phyloP scores from a whole-genome alignment of 2,113 vertebrate species.

The Ptilonorhynchus violaceus region DNA sequence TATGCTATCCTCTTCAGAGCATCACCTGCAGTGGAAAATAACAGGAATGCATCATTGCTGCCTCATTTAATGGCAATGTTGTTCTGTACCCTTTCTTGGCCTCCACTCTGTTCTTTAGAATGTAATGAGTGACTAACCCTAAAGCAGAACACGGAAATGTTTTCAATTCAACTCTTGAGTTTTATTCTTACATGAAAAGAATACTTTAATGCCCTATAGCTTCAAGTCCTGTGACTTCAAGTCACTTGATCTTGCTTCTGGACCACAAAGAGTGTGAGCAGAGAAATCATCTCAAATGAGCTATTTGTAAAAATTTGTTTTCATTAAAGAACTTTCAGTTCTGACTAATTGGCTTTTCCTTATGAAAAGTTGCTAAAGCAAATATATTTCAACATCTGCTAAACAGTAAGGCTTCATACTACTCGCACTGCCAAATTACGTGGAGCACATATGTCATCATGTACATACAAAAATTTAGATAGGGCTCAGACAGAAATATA shows the following conservation, averaged over 20 bases:
- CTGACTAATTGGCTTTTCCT: neutral
- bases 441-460: neutral
- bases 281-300: neutral
- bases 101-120: neutral
- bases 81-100: neutral
- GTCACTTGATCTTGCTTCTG: neutral
- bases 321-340: neutral
- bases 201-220: neutral
- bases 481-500: neutral
- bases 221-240: neutral
- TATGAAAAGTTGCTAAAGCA: neutral
- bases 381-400: neutral
- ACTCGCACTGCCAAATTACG: neutral
- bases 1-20: neutral
- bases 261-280: neutral
- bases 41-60: neutral
- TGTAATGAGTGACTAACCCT: neutral
- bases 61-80: accelerated
- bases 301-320: neutral
- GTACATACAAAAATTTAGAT: neutral
- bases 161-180: neutral
- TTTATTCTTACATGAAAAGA: neutral
- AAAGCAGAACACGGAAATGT: neutral
- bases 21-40: neutral
- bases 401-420: neutral